These are phyloP conservation scores for human DNA, from an alignment of 2,113 vertebrate species.

Conservation along the genomic window DNA sequence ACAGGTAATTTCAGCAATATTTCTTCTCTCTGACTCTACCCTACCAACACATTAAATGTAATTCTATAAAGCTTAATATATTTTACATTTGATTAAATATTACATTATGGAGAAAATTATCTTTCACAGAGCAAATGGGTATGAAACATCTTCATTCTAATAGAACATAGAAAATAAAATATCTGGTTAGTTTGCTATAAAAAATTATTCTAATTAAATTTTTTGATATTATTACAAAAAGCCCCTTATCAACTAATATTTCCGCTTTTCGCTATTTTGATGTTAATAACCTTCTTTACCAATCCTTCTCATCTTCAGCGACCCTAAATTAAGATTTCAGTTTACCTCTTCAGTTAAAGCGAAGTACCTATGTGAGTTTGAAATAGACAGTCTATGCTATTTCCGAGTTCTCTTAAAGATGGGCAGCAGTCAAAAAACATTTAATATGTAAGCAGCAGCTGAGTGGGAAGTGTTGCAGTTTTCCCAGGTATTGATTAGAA, in stretches of 20 bases:
- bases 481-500: background rate
- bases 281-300: background rate
- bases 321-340: background rate
- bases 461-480: background rate
- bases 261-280: background rate
- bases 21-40: background rate
- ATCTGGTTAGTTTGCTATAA: background rate
- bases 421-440: background rate
- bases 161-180: background rate
- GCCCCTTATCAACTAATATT: background rate
- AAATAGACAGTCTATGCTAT: background rate
- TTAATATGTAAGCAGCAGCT: background rate
- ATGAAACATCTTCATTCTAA: slow-evolving; percentile 16
- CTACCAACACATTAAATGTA: background rate
- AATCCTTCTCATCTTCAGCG: background rate
- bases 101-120: slow-evolving; percentile 21
- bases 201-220: background rate
- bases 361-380: background rate
- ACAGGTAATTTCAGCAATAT: background rate
- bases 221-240: background rate
- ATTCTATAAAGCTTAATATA: background rate
- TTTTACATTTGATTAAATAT: background rate
- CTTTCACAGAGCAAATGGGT: background rate
- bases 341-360: background rate
- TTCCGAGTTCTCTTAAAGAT: background rate